Conservation (phyloP, 2,797 vertebrate genomes). For the Falco berigora region DNA sequence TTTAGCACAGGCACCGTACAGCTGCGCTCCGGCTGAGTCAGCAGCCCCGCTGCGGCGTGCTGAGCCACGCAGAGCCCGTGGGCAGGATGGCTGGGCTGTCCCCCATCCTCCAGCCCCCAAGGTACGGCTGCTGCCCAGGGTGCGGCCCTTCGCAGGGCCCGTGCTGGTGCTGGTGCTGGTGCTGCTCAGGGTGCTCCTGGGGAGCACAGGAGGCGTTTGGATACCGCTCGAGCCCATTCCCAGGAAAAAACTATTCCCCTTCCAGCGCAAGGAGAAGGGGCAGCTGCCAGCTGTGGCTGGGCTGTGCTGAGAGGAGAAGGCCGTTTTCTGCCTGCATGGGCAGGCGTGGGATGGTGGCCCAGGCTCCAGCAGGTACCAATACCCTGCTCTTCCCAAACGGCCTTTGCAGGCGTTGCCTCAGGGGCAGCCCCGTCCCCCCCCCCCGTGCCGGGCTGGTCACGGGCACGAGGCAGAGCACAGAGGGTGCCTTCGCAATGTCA, state of each 20-base stretch:
- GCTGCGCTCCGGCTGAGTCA: background rate
- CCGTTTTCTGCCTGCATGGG: background rate
- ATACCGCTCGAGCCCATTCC: accelerated
- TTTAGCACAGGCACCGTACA: background rate
- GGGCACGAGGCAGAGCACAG: background rate
- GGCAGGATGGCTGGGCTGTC: background rate
- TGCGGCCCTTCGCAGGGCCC: background rate
- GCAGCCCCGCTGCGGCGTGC: background rate
- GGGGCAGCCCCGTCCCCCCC: background rate
- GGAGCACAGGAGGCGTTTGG: background rate
- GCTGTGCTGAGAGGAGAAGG: background rate
- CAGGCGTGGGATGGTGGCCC: background rate
- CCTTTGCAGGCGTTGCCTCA: background rate
- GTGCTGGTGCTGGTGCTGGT: accelerated
- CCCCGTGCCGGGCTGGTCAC: background rate
- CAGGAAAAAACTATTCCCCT: background rate
- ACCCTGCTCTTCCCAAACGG: background rate
- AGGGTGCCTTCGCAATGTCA: background rate
- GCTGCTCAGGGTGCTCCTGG: accelerated
- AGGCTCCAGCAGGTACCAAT: background rate
- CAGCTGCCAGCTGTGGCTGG: background rate
- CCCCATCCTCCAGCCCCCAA: background rate
- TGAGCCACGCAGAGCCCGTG: background rate
- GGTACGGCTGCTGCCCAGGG: background rate
- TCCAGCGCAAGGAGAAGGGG: background rate